Percentiles rank a stretch among this genome's conserved stretches.
phyloP scores from a whole-genome alignment of 2,888 invertebrate genomes.

The Sceliomorpha sp. region DNA sequence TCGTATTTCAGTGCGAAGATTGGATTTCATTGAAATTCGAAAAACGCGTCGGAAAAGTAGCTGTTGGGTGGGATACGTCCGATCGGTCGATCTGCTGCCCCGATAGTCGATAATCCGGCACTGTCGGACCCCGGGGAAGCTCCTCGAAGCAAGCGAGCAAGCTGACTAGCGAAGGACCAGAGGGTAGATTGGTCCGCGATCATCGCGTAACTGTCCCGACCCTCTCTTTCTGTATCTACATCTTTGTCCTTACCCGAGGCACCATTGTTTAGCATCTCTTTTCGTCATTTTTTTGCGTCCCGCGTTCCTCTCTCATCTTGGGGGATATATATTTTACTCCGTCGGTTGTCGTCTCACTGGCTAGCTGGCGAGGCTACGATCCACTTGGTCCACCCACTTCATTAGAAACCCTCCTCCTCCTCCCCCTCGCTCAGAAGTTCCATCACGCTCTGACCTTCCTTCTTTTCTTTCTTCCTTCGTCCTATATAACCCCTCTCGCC shows the following conservation, averaged over 20 bases:
- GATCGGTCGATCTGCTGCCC: constrained; percentile 41
- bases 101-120: constrained; percentile 68
- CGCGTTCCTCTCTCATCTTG: constrained; percentile 50
- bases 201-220: constrained; percentile 59
- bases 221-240: constrained; percentile 11
- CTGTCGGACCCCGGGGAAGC: constrained; percentile 54
- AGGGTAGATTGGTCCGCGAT: constrained; percentile 74
- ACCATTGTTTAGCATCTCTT: constrained; percentile 22
- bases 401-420: constrained; percentile 66
- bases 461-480: constrained; percentile 21
- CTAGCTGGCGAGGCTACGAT: constrained; percentile 15
- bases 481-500: constrained; percentile 15
- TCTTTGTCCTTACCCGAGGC: constrained; percentile 14
- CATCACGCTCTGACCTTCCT: constrained; percentile 49
- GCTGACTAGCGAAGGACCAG: constrained; percentile 21
- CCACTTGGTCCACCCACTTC: constrained; percentile 73
- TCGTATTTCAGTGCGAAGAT: constrained; percentile 42
- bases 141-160: constrained; percentile 36
- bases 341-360: constrained; percentile 33
- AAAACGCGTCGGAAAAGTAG: constrained; percentile 57
- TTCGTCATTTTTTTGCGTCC: constrained; percentile 34
- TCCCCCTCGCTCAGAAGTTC: constrained; percentile 35
- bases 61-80: constrained; percentile 53
- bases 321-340: constrained; percentile 60
- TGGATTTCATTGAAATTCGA: constrained; percentile 58